These are phyloP conservation scores for Ceriagrion tenellum DNA, from an alignment of 2,888 invertebrate species.

Conservation along the genomic window DNA sequence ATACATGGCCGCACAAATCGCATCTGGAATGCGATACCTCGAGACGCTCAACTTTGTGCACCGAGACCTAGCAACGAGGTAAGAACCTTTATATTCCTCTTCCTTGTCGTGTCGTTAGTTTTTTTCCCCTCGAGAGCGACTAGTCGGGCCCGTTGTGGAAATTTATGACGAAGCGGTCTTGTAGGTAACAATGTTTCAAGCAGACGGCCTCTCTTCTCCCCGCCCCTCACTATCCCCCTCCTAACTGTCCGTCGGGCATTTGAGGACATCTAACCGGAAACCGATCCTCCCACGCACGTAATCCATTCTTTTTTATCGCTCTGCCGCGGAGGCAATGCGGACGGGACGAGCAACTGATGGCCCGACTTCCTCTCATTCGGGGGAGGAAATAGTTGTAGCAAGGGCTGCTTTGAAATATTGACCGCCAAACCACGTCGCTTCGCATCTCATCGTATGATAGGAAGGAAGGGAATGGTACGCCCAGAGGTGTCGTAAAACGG, in stretches of 20 bases:
- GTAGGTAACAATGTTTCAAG: slow-evolving; percentile 13
- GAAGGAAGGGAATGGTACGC: background rate
- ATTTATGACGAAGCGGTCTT: slow-evolving; percentile 13
- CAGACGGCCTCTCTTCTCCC: background rate
- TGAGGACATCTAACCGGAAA: slow-evolving; percentile 54
- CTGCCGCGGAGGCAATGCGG: background rate
- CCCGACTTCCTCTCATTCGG: background rate
- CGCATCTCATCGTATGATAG: background rate
- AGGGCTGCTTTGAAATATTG: slow-evolving; percentile 51
- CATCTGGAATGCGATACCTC: slow-evolving; percentile 94
- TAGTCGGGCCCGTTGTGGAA: background rate
- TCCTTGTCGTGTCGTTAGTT: background rate
- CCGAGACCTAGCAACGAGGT: slow-evolving; percentile 91
- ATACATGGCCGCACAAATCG: slow-evolving; percentile 91
- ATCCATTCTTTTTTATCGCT: slow-evolving; percentile 63
- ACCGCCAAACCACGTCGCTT: slow-evolving; percentile 17
- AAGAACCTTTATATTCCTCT: slow-evolving; percentile 70
- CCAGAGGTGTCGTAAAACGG: background rate
- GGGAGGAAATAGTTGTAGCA: slow-evolving; percentile 11
- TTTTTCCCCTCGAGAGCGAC: background rate
- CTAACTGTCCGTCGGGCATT: background rate
- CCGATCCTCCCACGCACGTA: slow-evolving; percentile 64
- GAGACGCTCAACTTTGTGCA: slow-evolving; percentile 94
- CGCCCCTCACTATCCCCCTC: background rate
- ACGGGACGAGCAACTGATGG: slow-evolving; percentile 1